Base-by-base conservation (phyloP, 2,888 invertebrate species). In the Hesperia comma region DNA sequence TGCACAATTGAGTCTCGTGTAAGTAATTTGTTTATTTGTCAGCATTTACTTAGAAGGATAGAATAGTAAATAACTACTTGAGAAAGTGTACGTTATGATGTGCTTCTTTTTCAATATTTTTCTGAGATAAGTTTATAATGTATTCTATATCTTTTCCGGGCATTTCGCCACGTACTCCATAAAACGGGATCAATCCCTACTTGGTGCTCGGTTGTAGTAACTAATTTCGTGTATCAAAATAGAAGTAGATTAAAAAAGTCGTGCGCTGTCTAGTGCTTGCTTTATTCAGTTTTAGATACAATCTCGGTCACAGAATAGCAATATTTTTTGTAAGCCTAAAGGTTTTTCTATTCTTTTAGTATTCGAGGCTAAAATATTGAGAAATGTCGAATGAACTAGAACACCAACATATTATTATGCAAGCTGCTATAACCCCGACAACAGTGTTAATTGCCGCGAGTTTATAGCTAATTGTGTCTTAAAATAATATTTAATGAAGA, bases 341-440 rank as follows among this genome's bases (percentile, higher is more conserved):
- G 14, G 51, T 64, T 64, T 64, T 64, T 64, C 37, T 51, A 56
- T 63, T 32, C 51, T 56, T 57, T 49, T 12, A 64, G 40, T 57
- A 32, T 64, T 64, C 51, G 64, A 58, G 57, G 57, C 51, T 41
- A 58, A 6, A 40, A 21, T 63, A 58, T 64, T 57, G 57, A 40
- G 64, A 53, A 64, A 58, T 64, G 14, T 33, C 33, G n/a, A 64
- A 56, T 56, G 26, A 63, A 63, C 63, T 63, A 57, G 64, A 41
- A 17, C 64, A 64, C 57, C 17, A 53, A 51, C 49, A 64, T 58
- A 40, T 51, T 51, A 40, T 64, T 64, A 58, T 58, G 58, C 57
- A 58, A 58, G 32, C 21, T 40, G 40, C 14, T 63, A 21, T 37
- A 41, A 51, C 21, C 49, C 49, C 51, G 21, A 51, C 21, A 51